Evolutionary conservation across 2,797 vertebrate genomes (phyloP).

Genomic region (Cacajao melanocephalus): DNA sequence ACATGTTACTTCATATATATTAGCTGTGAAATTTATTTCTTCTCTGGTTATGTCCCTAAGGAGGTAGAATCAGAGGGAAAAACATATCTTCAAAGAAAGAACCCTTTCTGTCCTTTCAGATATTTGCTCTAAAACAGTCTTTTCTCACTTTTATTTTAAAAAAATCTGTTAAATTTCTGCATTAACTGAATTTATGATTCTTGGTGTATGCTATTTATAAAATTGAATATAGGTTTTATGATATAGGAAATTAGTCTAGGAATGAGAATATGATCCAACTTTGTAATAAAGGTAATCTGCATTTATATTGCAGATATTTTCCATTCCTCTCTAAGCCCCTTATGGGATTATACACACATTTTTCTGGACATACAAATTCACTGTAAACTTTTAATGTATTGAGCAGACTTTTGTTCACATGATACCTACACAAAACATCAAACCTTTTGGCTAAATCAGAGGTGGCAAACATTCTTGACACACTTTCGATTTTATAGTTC

Average conservation of each 20-base stretch:
- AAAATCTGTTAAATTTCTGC: slow-evolving; percentile 52
- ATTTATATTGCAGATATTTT: slow-evolving; percentile 65
- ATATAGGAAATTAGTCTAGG: slow-evolving; percentile 72
- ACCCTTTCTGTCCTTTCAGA: slow-evolving; percentile 73
- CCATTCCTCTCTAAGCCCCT: slow-evolving; percentile 64
- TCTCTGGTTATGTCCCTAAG: slow-evolving; percentile 79
- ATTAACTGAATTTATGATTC: slow-evolving; percentile 74
- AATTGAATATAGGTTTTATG: slow-evolving; percentile 73
- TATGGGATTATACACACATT: slow-evolving; percentile 55
- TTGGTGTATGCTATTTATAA: slow-evolving; percentile 75
- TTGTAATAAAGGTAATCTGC: slow-evolving; percentile 58
- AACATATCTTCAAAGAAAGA: slow-evolving; percentile 75
- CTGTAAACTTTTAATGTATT: slow-evolving; percentile 36
- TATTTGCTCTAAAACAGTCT: slow-evolving; percentile 60
- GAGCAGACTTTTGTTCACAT: slow-evolving; percentile 53
- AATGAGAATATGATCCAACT: slow-evolving; percentile 66
- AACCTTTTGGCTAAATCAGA: not conserved
- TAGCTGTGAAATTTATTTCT: slow-evolving; percentile 85
- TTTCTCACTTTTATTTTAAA: slow-evolving; percentile 71
- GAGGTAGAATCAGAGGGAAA: slow-evolving; percentile 70
- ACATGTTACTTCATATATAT: slow-evolving; percentile 82
- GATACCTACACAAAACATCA: not conserved
- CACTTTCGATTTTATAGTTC: not conserved
- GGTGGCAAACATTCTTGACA: not conserved
- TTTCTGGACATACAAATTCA: slow-evolving; percentile 67